Base-by-base conservation (phyloP, 1,140 invertebrate species). In the Pseudomyrmex concolor region DNA sequence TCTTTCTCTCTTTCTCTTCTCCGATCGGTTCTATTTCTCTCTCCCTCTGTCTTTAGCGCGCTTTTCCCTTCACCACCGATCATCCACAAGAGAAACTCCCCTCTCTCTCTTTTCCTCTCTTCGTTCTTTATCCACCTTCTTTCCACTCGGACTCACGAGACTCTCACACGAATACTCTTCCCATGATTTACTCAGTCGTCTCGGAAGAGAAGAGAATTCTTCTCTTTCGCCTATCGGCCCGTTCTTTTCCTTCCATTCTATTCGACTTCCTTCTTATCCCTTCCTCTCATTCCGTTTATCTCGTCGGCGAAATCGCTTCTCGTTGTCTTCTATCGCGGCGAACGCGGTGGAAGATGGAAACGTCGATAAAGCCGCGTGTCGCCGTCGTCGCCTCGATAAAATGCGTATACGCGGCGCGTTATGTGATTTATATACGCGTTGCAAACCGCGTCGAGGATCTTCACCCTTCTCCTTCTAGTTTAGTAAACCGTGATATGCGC, bases 101-200 rank as follows among this genome's bases (percentile, higher is more conserved):
- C 45, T 85, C 76, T 48, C 43, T 66, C 74, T 66, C 78, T 66
- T 78, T 34, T 34, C 5, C 59, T 80, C 84, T 43, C 78, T 43
- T 50, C 34, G 51, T 74, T 57, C 60, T 76, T 74, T 82, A 82
- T 67, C 55, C 66, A 80, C 73, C 71, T 67, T 76, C 59, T 60
- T n/a, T 63, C 68, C 74, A 66, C 54, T 77, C 85, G 74, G 73
- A 71, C 73, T 85, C 86, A 85, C 82, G 89, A 83, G 74, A 85
- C 91, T 92, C 91, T 93, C 93, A 93, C 92, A 93, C 92, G 92
- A 93, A 90, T 92, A 91, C 92, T 88, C 91, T 91, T 92, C 92
- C 89, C 92, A 91, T 94, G 91, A 93, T 93, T 93, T 92, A 93
- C 91, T 93, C 86, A 59, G 87, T 83, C 90, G 84, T 85, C 71